Base-by-base conservation (phyloP, 2,113 vertebrate species). In the Chaetops frenatus region DNA sequence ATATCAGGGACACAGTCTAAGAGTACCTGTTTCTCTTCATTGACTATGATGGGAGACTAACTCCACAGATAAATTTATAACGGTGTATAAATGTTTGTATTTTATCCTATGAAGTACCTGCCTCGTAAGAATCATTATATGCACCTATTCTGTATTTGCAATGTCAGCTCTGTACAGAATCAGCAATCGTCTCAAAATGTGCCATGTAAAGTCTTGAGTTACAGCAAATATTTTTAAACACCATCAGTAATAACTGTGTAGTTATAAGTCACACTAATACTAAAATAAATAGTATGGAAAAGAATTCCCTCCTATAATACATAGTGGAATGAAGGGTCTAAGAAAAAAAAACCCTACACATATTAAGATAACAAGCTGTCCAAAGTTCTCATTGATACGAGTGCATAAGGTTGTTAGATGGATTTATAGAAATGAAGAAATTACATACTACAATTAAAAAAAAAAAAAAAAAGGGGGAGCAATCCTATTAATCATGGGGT, bases 391-490 rank as follows among this genome's bases (percentile, higher is more conserved):
- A 78, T 56, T 79, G 8, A 44, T 4, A 80, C 25, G 17, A 64
- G 15, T 60, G 17, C 19, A 40, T 60, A 35, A 31, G 2, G 3
- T 6, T 65, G 7, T 53, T 64, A 42, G 2, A 76, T 19, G 16
- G 38, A 56, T 86, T 79, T 60, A 44, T 12, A 54, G 14, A 90
- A 79, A 85, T 3, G 1, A 10, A 51, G 45, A 92, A 62, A 58
- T 74, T 1, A 15, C 7, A n/a, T 9, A 24, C 1, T 24, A 50
- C 11, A 10, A 2, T 5, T 22, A 7, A 61, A 74, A 73, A 48
- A 69, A 22, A 56, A 45, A 42, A 14, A 47, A 60, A 35, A 58
- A 16, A 9, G 1, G 2, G 1, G 42, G 33, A 3, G 1, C 2
- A 61, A 61, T 47, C 28, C 25, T 71, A 18, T 51, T 82, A 16